Base-by-base conservation (phyloP, 2,888 invertebrate genomes). In the Zonitis immaculata region DNA sequence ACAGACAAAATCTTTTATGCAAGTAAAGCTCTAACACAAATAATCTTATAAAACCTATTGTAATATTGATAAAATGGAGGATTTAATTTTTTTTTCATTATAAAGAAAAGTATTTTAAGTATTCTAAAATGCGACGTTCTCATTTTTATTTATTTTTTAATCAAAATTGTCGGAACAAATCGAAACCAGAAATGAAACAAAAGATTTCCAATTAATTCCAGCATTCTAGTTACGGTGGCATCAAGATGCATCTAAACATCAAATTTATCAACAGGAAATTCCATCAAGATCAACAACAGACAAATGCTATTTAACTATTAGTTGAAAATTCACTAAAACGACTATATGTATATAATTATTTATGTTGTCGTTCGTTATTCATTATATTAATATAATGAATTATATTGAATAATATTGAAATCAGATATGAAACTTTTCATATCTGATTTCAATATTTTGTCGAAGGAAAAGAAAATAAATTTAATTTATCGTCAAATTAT, bases 181-280 rank as follows among this genome's bases (percentile, higher is more conserved):
- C 11, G 14, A 12, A 8, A 44, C 11, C 16, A 30, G 20, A 18
- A 11, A 20, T 8, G 27, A 28, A 16, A 18, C 27, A 28, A 45
- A 45, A 28, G 45, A 25, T 28, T 45, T 45, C 18, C 18, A 39
- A 39, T 39, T 39, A 39, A 45, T 16, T 28, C 45, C 18, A 16
- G 14, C 27, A 45, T 45, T 45, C 16, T 27, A 8, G 12, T 14
- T 44, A 25, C 44, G 27, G 25, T 27, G 11, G 14, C 12, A 45
- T 45, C 45, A 26, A 45, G 28, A 45, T 28, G 28, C 45, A 45
- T 25, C 27, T 45, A 45, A 16, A 27, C 28, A 14, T 45, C 28
- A 45, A 45, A 45, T 28, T 45, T 45, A 45, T 45, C 27, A 45
- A 45, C 28, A 45, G 28, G 27, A 25, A 44, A 45, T 20, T 20